Conservation (phyloP, 2,113 vertebrate species). For the Salvelinus alpinus region DNA sequence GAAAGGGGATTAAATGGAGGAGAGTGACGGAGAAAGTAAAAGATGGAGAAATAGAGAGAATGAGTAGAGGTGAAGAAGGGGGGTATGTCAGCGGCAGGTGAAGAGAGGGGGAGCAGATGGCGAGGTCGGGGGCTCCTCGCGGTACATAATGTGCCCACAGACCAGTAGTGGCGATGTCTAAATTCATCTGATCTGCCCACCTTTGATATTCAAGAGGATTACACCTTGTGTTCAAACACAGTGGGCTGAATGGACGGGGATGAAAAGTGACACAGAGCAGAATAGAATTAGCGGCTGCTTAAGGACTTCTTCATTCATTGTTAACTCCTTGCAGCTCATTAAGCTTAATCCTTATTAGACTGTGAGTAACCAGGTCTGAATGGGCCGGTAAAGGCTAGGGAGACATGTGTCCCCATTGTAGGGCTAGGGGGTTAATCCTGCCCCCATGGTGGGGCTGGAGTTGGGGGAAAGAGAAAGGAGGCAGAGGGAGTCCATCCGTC, state of each 20-base stretch:
- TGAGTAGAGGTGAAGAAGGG: slow-evolving; percentile 10
- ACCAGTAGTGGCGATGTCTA: slow-evolving; percentile 62
- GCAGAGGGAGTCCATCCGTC: slow-evolving; percentile 17
- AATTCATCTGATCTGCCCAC: slow-evolving; percentile 76
- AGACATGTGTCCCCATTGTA: slow-evolving; percentile 76
- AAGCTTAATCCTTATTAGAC: slow-evolving; percentile 78
- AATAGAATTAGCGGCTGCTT: slow-evolving; percentile 72
- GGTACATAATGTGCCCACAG: slow-evolving; percentile 61
- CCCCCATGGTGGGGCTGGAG: slow-evolving; percentile 65
- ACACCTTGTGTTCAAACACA: slow-evolving; percentile 75
- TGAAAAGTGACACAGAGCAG: slow-evolving; percentile 68
- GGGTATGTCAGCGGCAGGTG: slow-evolving; percentile 53
- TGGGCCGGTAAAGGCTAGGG: slow-evolving; percentile 82
- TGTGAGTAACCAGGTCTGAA: slow-evolving; percentile 63
- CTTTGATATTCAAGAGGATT: slow-evolving; percentile 82
- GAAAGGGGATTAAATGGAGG: slow-evolving; percentile 4
- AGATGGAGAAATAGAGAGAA: background rate
- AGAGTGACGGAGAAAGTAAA: background rate
- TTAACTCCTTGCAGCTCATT: slow-evolving; percentile 71
- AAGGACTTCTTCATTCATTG: slow-evolving; percentile 75
- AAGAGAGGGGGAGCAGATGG: slow-evolving; percentile 69
- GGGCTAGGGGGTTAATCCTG: slow-evolving; percentile 74
- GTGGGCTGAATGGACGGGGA: slow-evolving; percentile 63
- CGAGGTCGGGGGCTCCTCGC: slow-evolving; percentile 50
- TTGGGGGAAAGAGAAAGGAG: slow-evolving; percentile 31